A percentile compares a stretch with the other conserved stretches of the same genome.
phyloP scores from a whole-genome alignment of 2,888 invertebrate species.

The Nebria salina region DNA sequence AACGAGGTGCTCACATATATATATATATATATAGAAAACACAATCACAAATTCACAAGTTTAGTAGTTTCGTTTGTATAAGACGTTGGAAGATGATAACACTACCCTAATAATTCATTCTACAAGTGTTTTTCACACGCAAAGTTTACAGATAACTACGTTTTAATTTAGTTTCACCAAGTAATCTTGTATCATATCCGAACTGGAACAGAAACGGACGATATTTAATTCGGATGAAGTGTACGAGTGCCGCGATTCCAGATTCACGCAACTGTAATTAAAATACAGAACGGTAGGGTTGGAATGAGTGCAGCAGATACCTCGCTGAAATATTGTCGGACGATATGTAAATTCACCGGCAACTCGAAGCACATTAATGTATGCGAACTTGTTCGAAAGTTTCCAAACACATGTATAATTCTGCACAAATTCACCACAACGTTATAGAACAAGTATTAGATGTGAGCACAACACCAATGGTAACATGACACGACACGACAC shows the following conservation, averaged over 20 bases:
- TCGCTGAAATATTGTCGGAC: constrained; percentile 22
- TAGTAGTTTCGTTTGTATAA: neutral
- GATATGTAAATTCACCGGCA: constrained; percentile 32
- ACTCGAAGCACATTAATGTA: constrained; percentile 26
- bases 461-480: neutral
- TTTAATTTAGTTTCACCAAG: constrained; percentile 32
- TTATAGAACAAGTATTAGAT: constrained; percentile 16
- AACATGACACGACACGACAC: constrained; percentile 8
- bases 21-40: neutral
- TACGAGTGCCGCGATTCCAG: constrained; percentile 9
- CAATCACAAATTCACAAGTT: neutral
- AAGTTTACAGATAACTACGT: constrained; percentile 26
- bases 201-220: constrained; percentile 4
- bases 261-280: constrained; percentile 30
- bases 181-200: constrained; percentile 19
- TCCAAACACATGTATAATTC: constrained; percentile 39
- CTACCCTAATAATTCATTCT: constrained; percentile 26
- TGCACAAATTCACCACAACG: constrained; percentile 30
- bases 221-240: constrained; percentile 19
- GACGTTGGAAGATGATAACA: constrained; percentile 9
- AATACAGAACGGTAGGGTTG: constrained; percentile 21
- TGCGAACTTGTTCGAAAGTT: constrained; percentile 38
- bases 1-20: neutral
- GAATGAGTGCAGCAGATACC: constrained; percentile 13
- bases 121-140: constrained; percentile 35